These are phyloP conservation scores for Heliconius aoede DNA, from an alignment of 2,888 invertebrate species.

Conservation along the genomic window DNA sequence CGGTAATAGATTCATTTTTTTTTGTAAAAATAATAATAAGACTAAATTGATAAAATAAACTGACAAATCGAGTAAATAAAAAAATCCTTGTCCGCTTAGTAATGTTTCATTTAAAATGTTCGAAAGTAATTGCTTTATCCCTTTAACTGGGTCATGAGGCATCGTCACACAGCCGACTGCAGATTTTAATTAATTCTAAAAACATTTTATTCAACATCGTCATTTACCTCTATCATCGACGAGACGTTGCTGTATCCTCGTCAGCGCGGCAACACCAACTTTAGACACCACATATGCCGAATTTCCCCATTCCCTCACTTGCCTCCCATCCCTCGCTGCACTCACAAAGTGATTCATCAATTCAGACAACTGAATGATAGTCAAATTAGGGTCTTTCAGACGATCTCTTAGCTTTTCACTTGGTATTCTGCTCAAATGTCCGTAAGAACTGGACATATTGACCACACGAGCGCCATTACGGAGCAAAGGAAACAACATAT, in stretches of 20 bases:
- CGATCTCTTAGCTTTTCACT: not conserved
- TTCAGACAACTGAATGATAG: constrained; percentile 1
- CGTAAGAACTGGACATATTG: constrained; percentile 4
- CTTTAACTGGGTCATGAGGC: too few species aligned
- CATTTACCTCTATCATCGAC: constrained; percentile 56
- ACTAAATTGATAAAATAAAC: too few species aligned
- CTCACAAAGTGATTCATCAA: constrained; percentile 5
- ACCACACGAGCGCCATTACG: constrained; percentile 12
- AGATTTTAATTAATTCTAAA: not conserved
- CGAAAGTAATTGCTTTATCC: too few species aligned
- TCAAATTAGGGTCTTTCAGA: not conserved
- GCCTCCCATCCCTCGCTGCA: constrained; percentile 6
- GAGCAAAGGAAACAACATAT: not conserved
- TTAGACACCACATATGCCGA: constrained; percentile 85
- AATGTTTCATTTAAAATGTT: too few species aligned
- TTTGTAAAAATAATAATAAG: too few species aligned
- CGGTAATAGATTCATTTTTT: too few species aligned
- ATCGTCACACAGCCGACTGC: too few species aligned
- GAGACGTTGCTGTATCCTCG: constrained; percentile 85
- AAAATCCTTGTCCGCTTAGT: too few species aligned
- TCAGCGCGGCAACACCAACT: constrained; percentile 86
- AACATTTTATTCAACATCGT: not conserved
- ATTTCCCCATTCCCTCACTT: not conserved
- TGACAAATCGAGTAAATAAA: too few species aligned
- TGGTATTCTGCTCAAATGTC: constrained; percentile 13